A percentile compares a stretch with the other conserved stretches of the same genome.
Evolutionary conservation across 2,888 invertebrate genomes (phyloP).

Genomic region (Rhagium mordax): DNA sequence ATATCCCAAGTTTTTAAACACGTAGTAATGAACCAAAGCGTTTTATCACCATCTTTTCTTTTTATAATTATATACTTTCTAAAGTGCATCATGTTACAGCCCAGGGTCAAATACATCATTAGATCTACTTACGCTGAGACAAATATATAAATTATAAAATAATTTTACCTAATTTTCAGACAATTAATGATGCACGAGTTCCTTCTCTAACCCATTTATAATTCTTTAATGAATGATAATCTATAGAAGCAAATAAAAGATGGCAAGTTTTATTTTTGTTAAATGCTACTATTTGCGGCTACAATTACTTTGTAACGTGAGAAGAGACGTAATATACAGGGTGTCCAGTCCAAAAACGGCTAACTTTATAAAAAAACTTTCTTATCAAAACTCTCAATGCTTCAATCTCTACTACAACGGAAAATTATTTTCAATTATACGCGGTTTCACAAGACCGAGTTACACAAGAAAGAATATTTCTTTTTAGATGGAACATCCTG

Average conservation of each 20-base stretch:
- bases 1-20: background rate
- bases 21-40: background rate
- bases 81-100: background rate
- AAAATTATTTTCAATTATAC: too few species aligned
- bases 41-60: background rate
- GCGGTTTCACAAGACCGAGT: too few species aligned
- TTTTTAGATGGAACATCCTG: too few species aligned
- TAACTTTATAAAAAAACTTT: too few species aligned
- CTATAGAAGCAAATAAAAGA: background rate
- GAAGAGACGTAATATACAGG: too few species aligned
- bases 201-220: background rate
- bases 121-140: background rate
- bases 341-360: too few species aligned
- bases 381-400: too few species aligned
- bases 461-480: too few species aligned
- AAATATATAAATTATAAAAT: background rate
- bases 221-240: background rate
- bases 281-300: too few species aligned
- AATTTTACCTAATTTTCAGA: background rate
- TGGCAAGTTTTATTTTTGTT: background rate
- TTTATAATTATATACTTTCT: background rate
- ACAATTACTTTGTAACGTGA: too few species aligned
- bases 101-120: background rate
- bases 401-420: too few species aligned
- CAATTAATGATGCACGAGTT: background rate